Conservation (phyloP, 1,140 invertebrate species). For the Linepithema humile region DNA sequence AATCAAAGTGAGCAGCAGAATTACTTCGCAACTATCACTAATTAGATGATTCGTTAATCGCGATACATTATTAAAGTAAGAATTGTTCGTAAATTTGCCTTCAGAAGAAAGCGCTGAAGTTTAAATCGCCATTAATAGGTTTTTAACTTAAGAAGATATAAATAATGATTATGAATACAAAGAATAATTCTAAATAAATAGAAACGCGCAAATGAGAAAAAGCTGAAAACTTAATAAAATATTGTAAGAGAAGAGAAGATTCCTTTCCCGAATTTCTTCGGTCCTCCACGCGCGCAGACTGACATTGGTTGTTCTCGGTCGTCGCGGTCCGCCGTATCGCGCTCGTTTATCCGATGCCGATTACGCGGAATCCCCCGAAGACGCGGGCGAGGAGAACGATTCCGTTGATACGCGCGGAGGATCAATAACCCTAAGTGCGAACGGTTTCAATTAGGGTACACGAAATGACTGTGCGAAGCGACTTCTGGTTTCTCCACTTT, state of each 20-base stretch:
- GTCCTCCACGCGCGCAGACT: background rate
- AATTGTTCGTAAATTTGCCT: too few relatives aligned
- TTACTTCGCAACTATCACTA: conserved; percentile 1
- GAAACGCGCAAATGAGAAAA: background rate
- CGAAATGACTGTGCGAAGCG: background rate
- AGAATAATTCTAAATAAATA: too few relatives aligned
- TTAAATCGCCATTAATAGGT: background rate
- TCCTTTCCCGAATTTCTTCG: background rate
- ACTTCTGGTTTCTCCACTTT: background rate
- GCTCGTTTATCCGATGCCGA: conserved; percentile 7
- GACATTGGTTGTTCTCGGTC: background rate
- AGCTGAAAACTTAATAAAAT: background rate
- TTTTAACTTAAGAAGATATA: background rate
- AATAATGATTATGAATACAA: too few relatives aligned
- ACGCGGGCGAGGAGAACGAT: conserved; percentile 37
- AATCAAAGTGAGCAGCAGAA: background rate
- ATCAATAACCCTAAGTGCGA: conserved; percentile 47
- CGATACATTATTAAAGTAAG: too few relatives aligned
- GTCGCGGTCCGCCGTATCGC: background rate
- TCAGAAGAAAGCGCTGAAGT: too few relatives aligned
- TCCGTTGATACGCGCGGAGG: conserved; percentile 28
- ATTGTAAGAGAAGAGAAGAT: background rate
- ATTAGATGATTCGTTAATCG: background rate
- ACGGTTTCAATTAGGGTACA: conserved; percentile 41
- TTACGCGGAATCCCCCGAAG: conserved; percentile 31